These are phyloP conservation scores for Halichoeres trimaculatus DNA, from an alignment of 2,113 vertebrate genomes.

Conservation along the genomic window DNA sequence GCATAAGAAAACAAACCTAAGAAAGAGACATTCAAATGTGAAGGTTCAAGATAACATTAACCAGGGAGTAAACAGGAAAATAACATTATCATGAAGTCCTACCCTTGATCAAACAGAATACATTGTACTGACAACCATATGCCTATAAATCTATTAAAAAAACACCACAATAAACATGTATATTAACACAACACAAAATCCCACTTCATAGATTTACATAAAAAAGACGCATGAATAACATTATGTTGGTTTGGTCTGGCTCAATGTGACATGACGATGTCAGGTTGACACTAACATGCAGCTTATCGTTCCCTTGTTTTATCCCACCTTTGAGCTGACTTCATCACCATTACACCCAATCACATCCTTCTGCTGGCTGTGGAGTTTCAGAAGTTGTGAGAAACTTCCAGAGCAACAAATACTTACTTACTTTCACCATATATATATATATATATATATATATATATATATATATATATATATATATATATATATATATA, in stretches of 20 bases:
- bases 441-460: too few relatives aligned
- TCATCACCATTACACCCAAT: conserved; percentile 43
- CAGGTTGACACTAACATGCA: neutral
- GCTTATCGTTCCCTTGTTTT: neutral
- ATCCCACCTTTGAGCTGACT: neutral
- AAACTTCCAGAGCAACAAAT: neutral
- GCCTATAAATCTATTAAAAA: neutral
- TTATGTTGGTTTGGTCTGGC: neutral
- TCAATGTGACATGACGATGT: neutral
- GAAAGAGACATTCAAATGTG: too few relatives aligned
- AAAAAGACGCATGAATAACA: conserved; percentile 27
- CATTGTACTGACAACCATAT: neutral
- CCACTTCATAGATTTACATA: neutral
- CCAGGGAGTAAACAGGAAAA: too few relatives aligned
- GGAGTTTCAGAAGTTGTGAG: conserved; percentile 9
- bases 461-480: too few relatives aligned
- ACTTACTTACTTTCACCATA: too few relatives aligned
- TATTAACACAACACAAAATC: neutral
- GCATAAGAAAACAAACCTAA: too few relatives aligned
- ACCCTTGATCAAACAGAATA: too few relatives aligned
- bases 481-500: too few relatives aligned
- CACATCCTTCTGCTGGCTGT: neutral
- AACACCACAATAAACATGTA: neutral
- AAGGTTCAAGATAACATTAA: too few relatives aligned
- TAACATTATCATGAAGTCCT: too few relatives aligned